These are phyloP conservation scores for Trissonchulus sp. DNA, from an alignment of 2,888 invertebrate species.

Conservation along the genomic window DNA sequence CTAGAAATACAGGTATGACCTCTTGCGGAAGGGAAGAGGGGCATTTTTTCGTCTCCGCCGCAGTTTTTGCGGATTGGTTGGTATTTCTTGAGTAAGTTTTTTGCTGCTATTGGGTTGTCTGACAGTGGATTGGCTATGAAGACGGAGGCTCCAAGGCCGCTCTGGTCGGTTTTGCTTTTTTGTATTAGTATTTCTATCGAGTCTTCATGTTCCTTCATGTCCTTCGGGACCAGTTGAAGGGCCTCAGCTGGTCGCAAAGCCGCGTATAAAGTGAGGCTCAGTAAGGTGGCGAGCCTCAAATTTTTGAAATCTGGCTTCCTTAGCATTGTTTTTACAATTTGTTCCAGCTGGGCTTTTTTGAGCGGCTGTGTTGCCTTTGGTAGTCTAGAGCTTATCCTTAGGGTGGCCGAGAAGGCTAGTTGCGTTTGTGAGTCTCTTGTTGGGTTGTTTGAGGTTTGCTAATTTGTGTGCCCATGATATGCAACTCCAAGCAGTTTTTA, in stretches of 20 bases:
- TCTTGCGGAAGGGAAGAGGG: not conserved
- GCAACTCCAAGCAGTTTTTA: not conserved
- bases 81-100: not conserved
- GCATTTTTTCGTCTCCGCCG: not conserved
- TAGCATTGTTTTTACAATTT: not conserved
- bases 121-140: not conserved
- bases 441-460: not conserved
- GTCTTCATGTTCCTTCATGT: not conserved
- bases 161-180: not conserved
- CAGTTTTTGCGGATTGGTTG: not conserved
- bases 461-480: slow-evolving; percentile 7
- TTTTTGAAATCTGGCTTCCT: not conserved
- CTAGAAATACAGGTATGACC: not conserved
- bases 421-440: not conserved
- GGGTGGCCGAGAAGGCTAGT: not conserved
- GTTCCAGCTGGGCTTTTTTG: not conserved
- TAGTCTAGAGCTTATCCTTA: not conserved
- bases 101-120: not conserved
- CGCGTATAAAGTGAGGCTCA: not conserved
- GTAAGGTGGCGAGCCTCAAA: not conserved
- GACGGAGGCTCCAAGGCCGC: not conserved
- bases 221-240: not conserved
- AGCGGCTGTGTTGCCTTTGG: not conserved
- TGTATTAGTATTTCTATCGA: not conserved
- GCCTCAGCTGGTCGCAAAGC: not conserved